Evolutionary conservation across 1,140 invertebrate genomes (phyloP), one percentile per base, ranked within the genome.

Genomic region (Halotydeus destructor): DNA sequence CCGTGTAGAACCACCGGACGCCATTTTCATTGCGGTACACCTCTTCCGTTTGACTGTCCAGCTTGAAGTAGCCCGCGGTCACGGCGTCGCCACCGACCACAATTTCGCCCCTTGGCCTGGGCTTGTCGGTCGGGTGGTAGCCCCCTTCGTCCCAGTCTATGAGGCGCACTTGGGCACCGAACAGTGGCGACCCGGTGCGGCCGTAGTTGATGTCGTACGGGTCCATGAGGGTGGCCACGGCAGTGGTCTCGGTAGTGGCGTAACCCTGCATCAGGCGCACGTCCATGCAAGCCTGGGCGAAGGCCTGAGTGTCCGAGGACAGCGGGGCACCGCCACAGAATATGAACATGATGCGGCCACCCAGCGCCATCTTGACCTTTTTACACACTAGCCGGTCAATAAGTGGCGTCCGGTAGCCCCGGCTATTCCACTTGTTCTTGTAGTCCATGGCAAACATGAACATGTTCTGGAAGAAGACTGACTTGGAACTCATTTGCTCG

Each of bases 211-310:
- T 8, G 18, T 47, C 44, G 27, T 31, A 64, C 75, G 75, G 61
- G 57, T 86, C 76, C 70, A 83, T 79, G 40, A 91, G 76, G 14
- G 83, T 79, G 22, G 82, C 84, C 2, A 85, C 88, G 50, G 85
- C 89, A 50, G 77, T 79, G 11, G 86, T 93, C 69, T 98, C 91
- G 2, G 91, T 97, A 19, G 96, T 69, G 6, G 88, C 91, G 63
- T 97, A 98, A 34, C 91, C 93, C 58, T 91, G 85, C 36, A 82
- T 71, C 19, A 97, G 72, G 33, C 76, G 75, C 32, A 80, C 75
- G 57, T 84, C 93, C 19, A 98, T 69, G 57, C 85, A 91, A 43
- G 82, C 74, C 57, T 88, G 78, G 50, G 94, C 82, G 58, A 94
- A 89, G 52, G 76, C 72, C 55, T 98, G 89, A 6, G 89, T 96